Base-by-base conservation (phyloP, 2,797 vertebrate genomes). In the Danionella dracula region DNA sequence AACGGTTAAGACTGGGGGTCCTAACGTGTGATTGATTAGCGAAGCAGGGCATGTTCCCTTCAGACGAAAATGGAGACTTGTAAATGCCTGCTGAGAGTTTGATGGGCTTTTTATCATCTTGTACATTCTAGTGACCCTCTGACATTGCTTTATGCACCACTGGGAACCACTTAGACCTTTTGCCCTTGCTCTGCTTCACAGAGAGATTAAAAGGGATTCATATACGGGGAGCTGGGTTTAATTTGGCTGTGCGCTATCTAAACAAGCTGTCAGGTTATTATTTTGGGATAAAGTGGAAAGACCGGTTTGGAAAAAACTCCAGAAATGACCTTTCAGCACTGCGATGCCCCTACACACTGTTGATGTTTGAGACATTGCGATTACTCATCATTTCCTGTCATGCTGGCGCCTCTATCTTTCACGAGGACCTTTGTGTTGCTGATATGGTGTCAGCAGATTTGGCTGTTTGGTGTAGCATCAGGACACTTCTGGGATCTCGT, bases 121-220 rank as follows among this genome's bases (percentile, higher is more conserved):
- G n/a, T 57, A 12, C 8, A 21, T 48, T 49, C n/a, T 13, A 51
- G 78, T 57, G 64, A 81, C 84, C 81, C 70, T 77, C 74, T 84
- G 82, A 82, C 81, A 59, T 87, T 85, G 84, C 54, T 49, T 74
- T 17, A 62, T 81, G 84, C 82, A 76, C 75, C 75, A 69, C 1
- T 42, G 70, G 42, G 27, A 23, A 48, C 15, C 3, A 46, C 42
- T 46, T 1, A 34, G 8, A 31, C 32, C 10, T 15, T 29, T 4
- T 55, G 62, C 13, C 40, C 40, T 65, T 55, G 50, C 6, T 20
- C 23, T 7, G 37, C 2, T 16, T 16, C 8, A 7, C 49, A 64
- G 23, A 23, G 46, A 21, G 5, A 32, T 21, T 42, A 13, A 4
- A 12, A n/a, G 17, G 17, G 11, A 40, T 32, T 19, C 16, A n/a